Evolutionary conservation across 2,888 invertebrate genomes (phyloP).

Genomic region (Ceriagrion tenellum): DNA sequence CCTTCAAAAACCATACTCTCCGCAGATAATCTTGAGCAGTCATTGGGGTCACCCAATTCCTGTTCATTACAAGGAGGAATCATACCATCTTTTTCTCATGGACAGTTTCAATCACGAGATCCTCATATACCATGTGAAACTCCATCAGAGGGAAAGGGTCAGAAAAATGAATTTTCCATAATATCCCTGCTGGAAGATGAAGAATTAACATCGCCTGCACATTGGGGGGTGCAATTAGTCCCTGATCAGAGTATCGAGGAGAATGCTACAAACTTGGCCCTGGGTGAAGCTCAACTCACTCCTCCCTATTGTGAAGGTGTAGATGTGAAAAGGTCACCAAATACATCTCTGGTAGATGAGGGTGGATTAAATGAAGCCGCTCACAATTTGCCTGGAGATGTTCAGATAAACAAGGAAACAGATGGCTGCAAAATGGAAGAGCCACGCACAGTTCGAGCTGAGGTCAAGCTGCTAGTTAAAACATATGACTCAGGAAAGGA

Average conservation of each 20-base stretch:
- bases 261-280: background rate
- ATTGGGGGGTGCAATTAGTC: background rate
- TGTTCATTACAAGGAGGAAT: background rate
- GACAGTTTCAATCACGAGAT: background rate
- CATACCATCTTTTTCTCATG: constrained; percentile 70
- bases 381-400: background rate
- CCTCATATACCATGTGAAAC: background rate
- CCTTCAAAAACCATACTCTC: background rate
- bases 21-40: background rate
- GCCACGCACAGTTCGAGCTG: constrained; percentile 74
- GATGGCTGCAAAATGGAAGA: background rate
- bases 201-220: background rate
- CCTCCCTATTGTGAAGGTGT: background rate
- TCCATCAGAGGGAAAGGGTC: background rate
- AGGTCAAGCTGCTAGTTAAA: constrained; percentile 80
- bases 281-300: background rate
- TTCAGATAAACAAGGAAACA: background rate
- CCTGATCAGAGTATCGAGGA: background rate
- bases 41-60: background rate
- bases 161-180: background rate
- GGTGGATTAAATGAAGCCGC: background rate
- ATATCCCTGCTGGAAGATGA: background rate
- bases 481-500: constrained; percentile 79
- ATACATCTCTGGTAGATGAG: background rate
- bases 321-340: background rate